Evolutionary conservation across 2,888 invertebrate species (phyloP), one percentile per base, ranked within the genome.

Genomic region (Melieria picta): DNA sequence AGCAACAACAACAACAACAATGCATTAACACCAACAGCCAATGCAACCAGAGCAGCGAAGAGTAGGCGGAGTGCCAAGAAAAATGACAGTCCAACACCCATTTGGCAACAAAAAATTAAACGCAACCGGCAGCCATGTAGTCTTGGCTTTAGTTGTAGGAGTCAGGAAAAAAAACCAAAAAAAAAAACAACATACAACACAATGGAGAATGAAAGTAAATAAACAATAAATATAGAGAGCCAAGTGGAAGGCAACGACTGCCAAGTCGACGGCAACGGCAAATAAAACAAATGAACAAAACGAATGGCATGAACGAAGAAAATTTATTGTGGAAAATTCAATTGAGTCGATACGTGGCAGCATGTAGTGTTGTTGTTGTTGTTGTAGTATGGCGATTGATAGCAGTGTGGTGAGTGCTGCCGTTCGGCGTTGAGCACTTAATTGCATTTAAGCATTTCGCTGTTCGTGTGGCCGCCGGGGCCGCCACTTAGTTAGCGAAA

Each of bases 291-390:
- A 30, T 30, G 30, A 30, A 30, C 30, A 30, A 30, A 30, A 30
- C 30, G 30, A 30, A 30, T 30, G 30, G 48, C 60, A 10, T 57
- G 58, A 46, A 60, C 66, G 48, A 50, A 48, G 13, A 48, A 13
- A 67, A 67, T 67, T 67, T 67, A 67, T 67, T 67, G 58, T 60
- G 6, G 43, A 10, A 9, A 48, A n/a, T 48, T 5, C 7, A 60
- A 57, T 46, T 67, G 43, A 67, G 16, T 67, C 66, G 60, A 67
- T 56, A 60, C 10, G n/a, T 2, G 3, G 30, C 30, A 50, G 47
- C 13, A 46, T 45, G 47, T 7, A 50, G 13, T 50, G 42, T 58
- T 67, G 30, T 6, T 58, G 5, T 58, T 66, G 58, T 30, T 66
- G 11, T 48, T 48, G 42, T 5, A 48, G 45, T 4, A 2, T 13